Evolutionary conservation across 2,797 vertebrate species (phyloP), one percentile per base, ranked within the genome.

Genomic region (Cirrhinus mrigala): DNA sequence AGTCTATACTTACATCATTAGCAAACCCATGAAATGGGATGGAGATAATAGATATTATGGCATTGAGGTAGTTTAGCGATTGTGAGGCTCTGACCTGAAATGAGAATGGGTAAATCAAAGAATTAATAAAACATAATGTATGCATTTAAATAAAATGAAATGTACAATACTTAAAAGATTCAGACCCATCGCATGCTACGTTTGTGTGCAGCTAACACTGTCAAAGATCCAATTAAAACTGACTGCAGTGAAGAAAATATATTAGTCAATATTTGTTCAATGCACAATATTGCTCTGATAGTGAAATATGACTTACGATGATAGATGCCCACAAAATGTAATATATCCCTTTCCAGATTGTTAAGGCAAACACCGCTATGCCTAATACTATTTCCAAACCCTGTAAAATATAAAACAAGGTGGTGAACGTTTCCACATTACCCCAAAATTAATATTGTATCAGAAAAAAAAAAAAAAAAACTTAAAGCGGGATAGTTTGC

Each of bases 181-280:
- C 37, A 79, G 4, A 64, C 77, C 22, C 8, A 24, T 6, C 8
- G n/a, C 27, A 10, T 48, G n/a, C 10, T 79, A 48, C 2, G 58
- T 64, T 40, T 79, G 10, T 9, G 4, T 48, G 58, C 78, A 50
- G 78, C 78, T 48, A 40, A 79, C 7, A 29, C n/a, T 0, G 27
- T 80, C 62, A 66, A 18, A 80, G 60, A 20, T 80, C 44, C 60
- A 16, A 44, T 79, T 79, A 50, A 79, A 79, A 79, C 7, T 16
- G 44, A 27, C 77, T 79, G 48, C 60, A 79, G 24, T 11, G 15
- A 64, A 79, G 14, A 48, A 27, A 50, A 64, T 12, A 44, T 2
- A 79, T 24, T 29, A 27, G 24, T 79, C 1, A 18, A 9, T 52
- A 52, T 75, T n/a, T 78, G 11, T 58, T 56, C 3, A 44, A 3